A percentile compares a stretch with the other conserved stretches of the same genome.
These are phyloP conservation scores for Coelopa frigida DNA, from an alignment of 1,140 invertebrate species.

Conservation along the genomic window DNA sequence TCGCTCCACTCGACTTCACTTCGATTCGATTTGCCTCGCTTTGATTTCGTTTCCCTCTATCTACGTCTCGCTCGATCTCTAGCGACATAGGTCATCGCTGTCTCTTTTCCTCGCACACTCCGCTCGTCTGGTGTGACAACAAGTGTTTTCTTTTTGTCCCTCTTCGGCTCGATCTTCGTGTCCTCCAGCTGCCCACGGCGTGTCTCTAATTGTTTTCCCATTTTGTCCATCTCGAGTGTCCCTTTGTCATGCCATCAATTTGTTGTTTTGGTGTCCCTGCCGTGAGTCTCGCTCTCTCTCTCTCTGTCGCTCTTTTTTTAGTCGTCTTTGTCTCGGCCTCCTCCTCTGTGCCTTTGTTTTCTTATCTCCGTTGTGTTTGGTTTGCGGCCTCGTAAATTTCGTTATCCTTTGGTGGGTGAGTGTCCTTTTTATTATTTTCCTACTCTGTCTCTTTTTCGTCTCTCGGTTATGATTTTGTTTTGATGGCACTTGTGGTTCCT, in stretches of 20 bases:
- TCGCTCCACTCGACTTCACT: no score
- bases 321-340: background rate
- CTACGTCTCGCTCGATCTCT: no score
- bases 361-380: slow-evolving; percentile 3
- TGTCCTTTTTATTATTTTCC: background rate
- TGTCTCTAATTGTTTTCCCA: background rate
- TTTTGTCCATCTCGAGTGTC: background rate
- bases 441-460: slow-evolving; percentile 1
- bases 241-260: slow-evolving; percentile 3
- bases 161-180: no score
- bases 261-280: slow-evolving; percentile 9
- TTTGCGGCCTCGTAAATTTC: slow-evolving; percentile 10
- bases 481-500: slow-evolving; percentile 5
- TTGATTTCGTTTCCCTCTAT: background rate
- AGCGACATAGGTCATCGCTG: no score
- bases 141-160: slow-evolving; percentile 13
- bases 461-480: slow-evolving; percentile 10
- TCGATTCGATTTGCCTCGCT: slow-evolving; percentile 7
- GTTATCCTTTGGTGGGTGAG: no score
- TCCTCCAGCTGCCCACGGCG: background rate
- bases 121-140: slow-evolving; percentile 8
- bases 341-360: slow-evolving; percentile 3
- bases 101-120: no score
- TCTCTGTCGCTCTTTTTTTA: background rate
- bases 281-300: slow-evolving; percentile 3